phyloP scores from a whole-genome alignment of 37 sponge, comb jelly and placozoan genomes.

The Haliclona indistincta region DNA sequence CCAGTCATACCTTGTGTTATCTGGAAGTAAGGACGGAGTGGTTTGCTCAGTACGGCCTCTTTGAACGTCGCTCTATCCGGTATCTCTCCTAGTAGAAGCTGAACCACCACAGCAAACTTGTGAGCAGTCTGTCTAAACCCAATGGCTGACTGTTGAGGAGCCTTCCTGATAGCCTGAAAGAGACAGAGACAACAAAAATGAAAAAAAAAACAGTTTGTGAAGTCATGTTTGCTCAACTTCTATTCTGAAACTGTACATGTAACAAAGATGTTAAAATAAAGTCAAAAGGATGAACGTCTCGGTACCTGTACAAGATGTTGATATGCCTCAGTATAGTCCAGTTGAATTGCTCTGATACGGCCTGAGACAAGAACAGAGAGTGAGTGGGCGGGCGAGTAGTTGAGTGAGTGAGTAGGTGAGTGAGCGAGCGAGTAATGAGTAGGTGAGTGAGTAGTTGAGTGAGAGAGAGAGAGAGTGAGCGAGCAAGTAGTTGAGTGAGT shows the following conservation, averaged over 20 bases:
- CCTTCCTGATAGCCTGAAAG: conserved; percentile 91
- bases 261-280: not conserved
- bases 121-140: conserved; percentile 96
- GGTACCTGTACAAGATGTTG: conserved; percentile 70
- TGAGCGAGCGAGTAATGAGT: too few species aligned
- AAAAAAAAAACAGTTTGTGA: not conserved
- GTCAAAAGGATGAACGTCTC: not conserved
- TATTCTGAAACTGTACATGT: not conserved
- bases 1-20: conserved; percentile 80
- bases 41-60: conserved; percentile 77
- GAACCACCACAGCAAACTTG: conserved; percentile 89
- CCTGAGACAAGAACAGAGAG: too few species aligned
- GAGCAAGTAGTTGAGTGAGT: too few species aligned
- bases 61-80: conserved; percentile 90
- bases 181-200: not conserved
- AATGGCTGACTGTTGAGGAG: conserved; percentile 91
- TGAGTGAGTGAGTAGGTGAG: too few species aligned
- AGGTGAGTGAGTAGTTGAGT: too few species aligned
- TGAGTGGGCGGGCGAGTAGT: too few species aligned
- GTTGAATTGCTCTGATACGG: conserved; percentile 88
- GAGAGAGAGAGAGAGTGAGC: too few species aligned
- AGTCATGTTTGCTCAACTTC: not conserved
- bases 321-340: conserved; percentile 92
- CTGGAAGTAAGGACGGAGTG: conserved; percentile 89
- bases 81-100: conserved; percentile 94